Percentiles rank a stretch among this genome's conserved stretches.
These are phyloP conservation scores for Himalopsyche japonica DNA, from an alignment of 2,888 invertebrate species.

Conservation along the genomic window DNA sequence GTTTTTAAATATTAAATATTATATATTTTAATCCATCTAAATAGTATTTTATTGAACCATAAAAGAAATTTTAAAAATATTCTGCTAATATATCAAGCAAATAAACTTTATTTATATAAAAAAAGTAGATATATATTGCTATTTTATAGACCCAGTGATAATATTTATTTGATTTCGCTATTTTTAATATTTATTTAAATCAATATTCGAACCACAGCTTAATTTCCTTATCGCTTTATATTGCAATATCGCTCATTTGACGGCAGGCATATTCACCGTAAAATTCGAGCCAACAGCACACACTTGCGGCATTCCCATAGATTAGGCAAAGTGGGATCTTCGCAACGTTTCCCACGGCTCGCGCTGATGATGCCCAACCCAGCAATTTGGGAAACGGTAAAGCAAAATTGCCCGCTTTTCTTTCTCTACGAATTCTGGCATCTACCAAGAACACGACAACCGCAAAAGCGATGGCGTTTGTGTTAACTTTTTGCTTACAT, in stretches of 20 bases:
- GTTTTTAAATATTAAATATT: no score
- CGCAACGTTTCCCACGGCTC: neutral
- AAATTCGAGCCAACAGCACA: neutral
- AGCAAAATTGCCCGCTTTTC: neutral
- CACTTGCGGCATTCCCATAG: neutral
- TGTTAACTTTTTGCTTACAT: neutral
- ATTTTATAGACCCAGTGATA: no score
- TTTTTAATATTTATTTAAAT: no score
- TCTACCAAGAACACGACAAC: neutral
- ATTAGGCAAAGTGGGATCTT: neutral
- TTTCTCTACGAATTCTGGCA: neutral
- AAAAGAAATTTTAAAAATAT: no score
- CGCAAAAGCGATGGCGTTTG: neutral
- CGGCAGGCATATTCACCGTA: neutral
- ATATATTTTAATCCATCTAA: no score
- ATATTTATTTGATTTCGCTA: no score
- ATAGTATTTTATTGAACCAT: no score
- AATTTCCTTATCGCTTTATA: no score
- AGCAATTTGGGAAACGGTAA: neutral
- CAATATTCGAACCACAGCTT: neutral
- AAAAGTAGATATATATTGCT: no score
- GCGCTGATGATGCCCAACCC: neutral
- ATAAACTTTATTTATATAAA: no score
- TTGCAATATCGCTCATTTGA: neutral
- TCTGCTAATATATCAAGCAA: no score